A percentile compares a stretch with the other conserved stretches of the same genome.
Evolutionary conservation across 2,888 invertebrate species (phyloP).

Genomic region (Hirtodrosophila trivittata): DNA sequence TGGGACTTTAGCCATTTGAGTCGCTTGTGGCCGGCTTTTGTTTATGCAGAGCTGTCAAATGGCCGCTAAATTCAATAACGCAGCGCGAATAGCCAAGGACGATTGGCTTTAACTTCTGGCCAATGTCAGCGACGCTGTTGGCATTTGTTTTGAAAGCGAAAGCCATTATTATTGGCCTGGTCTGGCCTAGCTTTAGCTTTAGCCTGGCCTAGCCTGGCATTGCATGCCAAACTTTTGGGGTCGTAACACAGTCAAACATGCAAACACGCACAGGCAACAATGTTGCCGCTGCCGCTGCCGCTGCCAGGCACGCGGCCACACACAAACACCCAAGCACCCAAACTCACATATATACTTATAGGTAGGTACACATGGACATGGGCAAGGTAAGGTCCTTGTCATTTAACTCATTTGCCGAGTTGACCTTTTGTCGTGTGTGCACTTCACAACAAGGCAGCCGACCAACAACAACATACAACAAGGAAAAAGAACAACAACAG

Average conservation of each 20-base stretch:
- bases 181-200: constrained; percentile 9
- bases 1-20: background rate
- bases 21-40: constrained; percentile 34
- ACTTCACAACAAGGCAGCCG: constrained; percentile 38
- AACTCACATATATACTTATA: background rate
- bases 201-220: constrained; percentile 41
- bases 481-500: constrained; percentile 1
- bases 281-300: constrained; percentile 35
- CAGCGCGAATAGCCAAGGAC: constrained; percentile 66
- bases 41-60: constrained; percentile 60
- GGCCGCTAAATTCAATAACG: constrained; percentile 52
- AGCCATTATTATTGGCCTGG: constrained; percentile 69
- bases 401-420: constrained; percentile 72
- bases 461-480: constrained; percentile 5
- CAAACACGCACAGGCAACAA: constrained; percentile 64
- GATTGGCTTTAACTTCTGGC: constrained; percentile 55
- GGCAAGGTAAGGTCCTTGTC: constrained; percentile 72
- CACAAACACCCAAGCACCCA: constrained; percentile 11
- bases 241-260: constrained; percentile 71
- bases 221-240: constrained; percentile 72
- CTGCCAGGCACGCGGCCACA: constrained; percentile 36
- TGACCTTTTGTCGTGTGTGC: constrained; percentile 65
- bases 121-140: constrained; percentile 51
- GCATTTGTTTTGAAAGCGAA: constrained; percentile 73
- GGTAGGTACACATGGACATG: constrained; percentile 29